These are phyloP conservation scores for Dreissena rostriformis DNA, from an alignment of 1,140 invertebrate species.

Conservation along the genomic window DNA sequence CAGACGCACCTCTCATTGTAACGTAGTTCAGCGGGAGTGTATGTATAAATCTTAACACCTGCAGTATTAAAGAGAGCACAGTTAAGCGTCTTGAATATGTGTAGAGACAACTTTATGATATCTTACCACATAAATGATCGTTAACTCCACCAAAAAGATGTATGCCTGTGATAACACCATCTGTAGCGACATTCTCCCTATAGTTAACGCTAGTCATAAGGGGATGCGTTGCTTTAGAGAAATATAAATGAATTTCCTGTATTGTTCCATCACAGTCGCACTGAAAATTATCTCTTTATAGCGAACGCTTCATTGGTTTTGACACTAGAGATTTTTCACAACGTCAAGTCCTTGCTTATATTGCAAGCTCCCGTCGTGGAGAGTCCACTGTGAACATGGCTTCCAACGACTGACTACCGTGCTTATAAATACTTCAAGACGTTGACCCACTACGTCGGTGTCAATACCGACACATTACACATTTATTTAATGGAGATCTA, in stretches of 20 bases:
- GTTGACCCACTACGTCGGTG: no score
- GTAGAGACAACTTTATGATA: not conserved
- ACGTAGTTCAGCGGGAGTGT: no score
- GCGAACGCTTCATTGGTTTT: slow-evolving; percentile 7
- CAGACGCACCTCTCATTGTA: no score
- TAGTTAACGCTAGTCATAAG: slow-evolving; percentile 5
- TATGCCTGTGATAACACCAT: slow-evolving; percentile 15
- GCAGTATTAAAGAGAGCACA: not conserved
- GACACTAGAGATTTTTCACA: slow-evolving; percentile 8
- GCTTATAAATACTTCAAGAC: no score
- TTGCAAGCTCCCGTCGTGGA: no score
- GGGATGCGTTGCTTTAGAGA: slow-evolving; percentile 14
- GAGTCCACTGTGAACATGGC: no score
- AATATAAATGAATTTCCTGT: slow-evolving; percentile 21
- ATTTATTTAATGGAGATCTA: no score
- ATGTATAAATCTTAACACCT: not conserved
- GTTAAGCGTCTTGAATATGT: not conserved
- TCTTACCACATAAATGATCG: slow-evolving; percentile 11
- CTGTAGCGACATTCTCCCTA: slow-evolving; percentile 26
- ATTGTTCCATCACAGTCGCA: slow-evolving; percentile 16
- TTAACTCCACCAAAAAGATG: slow-evolving; percentile 21
- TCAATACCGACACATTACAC: no score
- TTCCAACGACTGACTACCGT: no score
- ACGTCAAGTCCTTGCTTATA: slow-evolving; percentile 9
- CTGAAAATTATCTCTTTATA: slow-evolving; percentile 36